These are phyloP conservation scores for Pogonophryne albipinna DNA, from an alignment of 2,797 vertebrate species.

Conservation along the genomic window DNA sequence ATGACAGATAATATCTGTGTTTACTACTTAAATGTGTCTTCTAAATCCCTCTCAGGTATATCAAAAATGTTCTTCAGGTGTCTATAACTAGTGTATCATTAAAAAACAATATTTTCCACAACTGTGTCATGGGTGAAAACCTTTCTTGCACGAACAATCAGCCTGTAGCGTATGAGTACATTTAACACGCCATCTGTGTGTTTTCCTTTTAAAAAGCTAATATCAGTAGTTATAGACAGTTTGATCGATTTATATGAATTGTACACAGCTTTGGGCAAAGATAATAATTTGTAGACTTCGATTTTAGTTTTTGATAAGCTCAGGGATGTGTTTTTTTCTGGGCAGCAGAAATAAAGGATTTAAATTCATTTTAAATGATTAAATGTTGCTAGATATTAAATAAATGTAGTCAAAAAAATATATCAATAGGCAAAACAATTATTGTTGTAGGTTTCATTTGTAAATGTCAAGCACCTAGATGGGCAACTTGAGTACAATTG, in stretches of 20 bases:
- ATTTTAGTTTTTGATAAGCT: too few relatives aligned
- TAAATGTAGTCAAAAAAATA: neutral
- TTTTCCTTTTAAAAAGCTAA: neutral
- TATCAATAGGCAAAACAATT: neutral
- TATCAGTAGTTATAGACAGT: too few relatives aligned
- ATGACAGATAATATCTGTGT: neutral
- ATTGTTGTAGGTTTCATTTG: slow-evolving; percentile 50
- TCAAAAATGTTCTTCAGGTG: neutral
- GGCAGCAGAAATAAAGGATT: too few relatives aligned
- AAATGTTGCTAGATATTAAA: neutral
- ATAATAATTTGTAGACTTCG: too few relatives aligned
- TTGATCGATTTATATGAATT: too few relatives aligned
- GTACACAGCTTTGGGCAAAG: too few relatives aligned
- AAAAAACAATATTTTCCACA: neutral
- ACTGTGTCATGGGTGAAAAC: too few relatives aligned
- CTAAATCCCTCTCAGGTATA: slow-evolving; percentile 3
- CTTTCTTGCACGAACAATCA: neutral
- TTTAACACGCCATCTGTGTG: accelerated
- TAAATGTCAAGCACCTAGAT: slow-evolving; percentile 20
- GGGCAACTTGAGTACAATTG: neutral
- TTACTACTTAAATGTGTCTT: neutral
- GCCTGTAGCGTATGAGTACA: neutral
- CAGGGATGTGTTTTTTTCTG: too few relatives aligned
- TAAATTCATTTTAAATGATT: too few relatives aligned
- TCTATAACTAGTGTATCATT: slow-evolving; percentile 3